phyloP scores from a whole-genome alignment of 64 coral and sea anemone species.

The Montipora cactus region DNA sequence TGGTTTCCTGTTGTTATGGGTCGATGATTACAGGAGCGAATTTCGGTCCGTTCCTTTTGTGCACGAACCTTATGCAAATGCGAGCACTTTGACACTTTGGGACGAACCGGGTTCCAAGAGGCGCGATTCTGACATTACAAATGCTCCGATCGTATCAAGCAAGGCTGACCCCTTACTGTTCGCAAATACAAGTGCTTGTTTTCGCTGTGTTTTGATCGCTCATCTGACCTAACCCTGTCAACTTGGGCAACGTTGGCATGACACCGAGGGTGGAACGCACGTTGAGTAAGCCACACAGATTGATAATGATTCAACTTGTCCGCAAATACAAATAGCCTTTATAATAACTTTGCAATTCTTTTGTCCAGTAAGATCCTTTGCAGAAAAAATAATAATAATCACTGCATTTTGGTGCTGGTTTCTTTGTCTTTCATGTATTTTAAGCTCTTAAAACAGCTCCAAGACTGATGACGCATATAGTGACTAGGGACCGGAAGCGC shows the following conservation, averaged over 20 bases:
- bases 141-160: not conserved
- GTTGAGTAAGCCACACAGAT: conserved; percentile 11
- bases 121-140: conserved; percentile 27
- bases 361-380: conserved; percentile 38
- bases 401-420: conserved; percentile 8
- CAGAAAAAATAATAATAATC: not conserved
- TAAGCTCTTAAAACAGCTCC: not conserved
- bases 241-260: not conserved
- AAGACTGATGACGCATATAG: not conserved
- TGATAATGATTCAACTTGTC: not conserved
- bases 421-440: conserved; percentile 19
- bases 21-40: not conserved
- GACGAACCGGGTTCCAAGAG: not conserved
- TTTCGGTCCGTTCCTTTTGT: not conserved
- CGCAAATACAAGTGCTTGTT: not conserved
- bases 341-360: conserved; percentile 13
- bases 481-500: conserved; percentile 8
- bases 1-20: conserved; percentile 39
- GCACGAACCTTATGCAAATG: conserved; percentile 10
- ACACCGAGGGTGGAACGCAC: not conserved
- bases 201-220: not conserved
- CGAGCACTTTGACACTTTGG: conserved; percentile 9
- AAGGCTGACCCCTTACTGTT: not conserved
- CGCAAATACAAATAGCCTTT: not conserved
- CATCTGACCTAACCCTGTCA: not conserved